Conservation (phyloP, 2,888 invertebrate genomes). For the Ptychoptera albimana region DNA sequence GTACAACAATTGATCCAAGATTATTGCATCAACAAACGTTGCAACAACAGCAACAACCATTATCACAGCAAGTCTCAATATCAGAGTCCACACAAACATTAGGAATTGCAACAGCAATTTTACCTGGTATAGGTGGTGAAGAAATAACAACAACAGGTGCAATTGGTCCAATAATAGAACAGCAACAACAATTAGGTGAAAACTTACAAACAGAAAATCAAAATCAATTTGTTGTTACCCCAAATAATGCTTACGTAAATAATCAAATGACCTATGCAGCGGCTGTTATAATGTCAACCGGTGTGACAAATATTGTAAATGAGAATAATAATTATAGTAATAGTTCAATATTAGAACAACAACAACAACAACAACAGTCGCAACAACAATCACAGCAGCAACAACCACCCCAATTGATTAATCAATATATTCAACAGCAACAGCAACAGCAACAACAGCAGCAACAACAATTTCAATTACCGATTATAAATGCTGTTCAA, state of each 20-base stretch:
- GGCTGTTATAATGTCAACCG: no score
- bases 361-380: neutral
- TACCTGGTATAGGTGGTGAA: no score
- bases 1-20: neutral
- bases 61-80: neutral
- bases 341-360: neutral
- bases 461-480: neutral
- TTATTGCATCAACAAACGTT: constrained; percentile 8
- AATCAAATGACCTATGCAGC: no score
- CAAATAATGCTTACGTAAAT: no score
- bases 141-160: no score
- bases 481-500: constrained; percentile 5
- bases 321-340: no score
- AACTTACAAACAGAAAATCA: no score
- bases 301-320: no score
- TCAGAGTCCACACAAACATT: neutral
- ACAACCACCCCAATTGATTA: neutral
- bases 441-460: neutral
- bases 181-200: no score
- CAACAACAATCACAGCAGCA: constrained; percentile 7
- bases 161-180: no score
- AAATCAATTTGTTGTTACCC: no score
- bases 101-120: no score
- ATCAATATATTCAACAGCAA: neutral
- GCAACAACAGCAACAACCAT: constrained; percentile 14